Evolutionary conservation across 2,113 vertebrate species (phyloP).

Genomic region (Ceyx melanurus): DNA sequence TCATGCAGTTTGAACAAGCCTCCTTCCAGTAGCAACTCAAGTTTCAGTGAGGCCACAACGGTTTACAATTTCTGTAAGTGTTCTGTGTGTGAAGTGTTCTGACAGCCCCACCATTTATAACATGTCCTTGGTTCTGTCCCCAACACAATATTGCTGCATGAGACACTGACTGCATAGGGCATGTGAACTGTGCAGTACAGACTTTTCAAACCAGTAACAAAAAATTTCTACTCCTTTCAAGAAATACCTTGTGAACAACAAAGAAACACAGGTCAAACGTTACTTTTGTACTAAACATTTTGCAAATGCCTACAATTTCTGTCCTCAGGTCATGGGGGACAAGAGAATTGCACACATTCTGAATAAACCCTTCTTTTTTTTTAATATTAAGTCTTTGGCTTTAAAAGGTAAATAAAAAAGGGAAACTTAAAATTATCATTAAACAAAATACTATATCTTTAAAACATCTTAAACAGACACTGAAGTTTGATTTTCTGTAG

Average conservation of each 20-base stretch:
- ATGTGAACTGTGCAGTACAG: neutral
- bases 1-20: neutral
- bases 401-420: neutral
- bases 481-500: neutral
- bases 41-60: neutral
- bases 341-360: neutral
- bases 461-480: neutral
- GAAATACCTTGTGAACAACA: neutral
- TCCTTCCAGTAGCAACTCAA: neutral
- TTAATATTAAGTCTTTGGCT: neutral
- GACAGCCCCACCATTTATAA: neutral
- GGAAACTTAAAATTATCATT: neutral
- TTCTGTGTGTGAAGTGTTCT: neutral
- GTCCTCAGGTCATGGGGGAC: neutral
- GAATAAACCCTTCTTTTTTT: neutral
- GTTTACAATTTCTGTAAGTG: neutral
- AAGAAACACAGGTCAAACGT: neutral
- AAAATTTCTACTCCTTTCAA: neutral
- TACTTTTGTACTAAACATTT: neutral
- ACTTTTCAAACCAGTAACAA: neutral
- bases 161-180: neutral
- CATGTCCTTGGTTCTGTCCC: neutral
- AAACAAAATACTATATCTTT: neutral
- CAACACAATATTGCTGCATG: rapidly evolving
- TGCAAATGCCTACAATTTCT: neutral